A percentile compares a stretch with the other conserved stretches of the same genome.
phyloP scores from a whole-genome alignment of 1,140 invertebrate genomes.

The Gonioctena quinquepunctata region DNA sequence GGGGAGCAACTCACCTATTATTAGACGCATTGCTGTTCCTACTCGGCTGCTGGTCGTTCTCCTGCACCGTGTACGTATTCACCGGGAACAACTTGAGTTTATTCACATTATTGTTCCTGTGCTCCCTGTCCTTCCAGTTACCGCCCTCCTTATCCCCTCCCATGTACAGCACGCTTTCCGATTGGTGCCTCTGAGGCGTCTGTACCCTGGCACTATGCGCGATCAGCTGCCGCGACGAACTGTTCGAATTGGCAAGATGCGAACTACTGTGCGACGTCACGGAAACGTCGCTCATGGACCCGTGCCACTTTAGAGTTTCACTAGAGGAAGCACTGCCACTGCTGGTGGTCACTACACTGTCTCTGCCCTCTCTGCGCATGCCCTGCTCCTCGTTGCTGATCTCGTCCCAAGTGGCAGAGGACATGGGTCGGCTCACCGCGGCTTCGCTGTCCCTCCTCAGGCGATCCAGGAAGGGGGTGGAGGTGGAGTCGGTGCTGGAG shows the following conservation, averaged over 20 bases:
- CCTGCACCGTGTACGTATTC: slow-evolving; percentile 64
- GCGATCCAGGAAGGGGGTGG: slow-evolving; percentile 77
- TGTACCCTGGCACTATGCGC: slow-evolving; percentile 79
- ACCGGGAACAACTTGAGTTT: slow-evolving; percentile 61
- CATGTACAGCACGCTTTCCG: slow-evolving; percentile 77
- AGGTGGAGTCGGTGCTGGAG: slow-evolving; percentile 77
- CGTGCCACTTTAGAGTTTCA: slow-evolving; percentile 83
- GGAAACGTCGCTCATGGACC: slow-evolving; percentile 76
- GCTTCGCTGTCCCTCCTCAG: slow-evolving; percentile 66
- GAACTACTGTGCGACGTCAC: slow-evolving; percentile 61
- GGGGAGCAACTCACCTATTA: slow-evolving; percentile 44
- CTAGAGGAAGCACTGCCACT: slow-evolving; percentile 75
- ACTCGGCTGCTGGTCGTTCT: slow-evolving; percentile 39
- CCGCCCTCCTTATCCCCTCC: slow-evolving; percentile 49
- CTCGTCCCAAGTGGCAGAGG: slow-evolving; percentile 59
- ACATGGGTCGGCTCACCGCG: slow-evolving; percentile 58
- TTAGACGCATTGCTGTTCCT: slow-evolving; percentile 26
- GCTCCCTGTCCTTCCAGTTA: slow-evolving; percentile 48
- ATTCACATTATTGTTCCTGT: slow-evolving; percentile 55
- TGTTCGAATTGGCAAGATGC: slow-evolving; percentile 41
- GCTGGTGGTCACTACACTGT: slow-evolving; percentile 71
- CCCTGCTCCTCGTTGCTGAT: slow-evolving; percentile 52
- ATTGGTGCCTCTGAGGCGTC: slow-evolving; percentile 79
- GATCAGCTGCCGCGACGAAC: slow-evolving; percentile 65
- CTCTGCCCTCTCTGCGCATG: slow-evolving; percentile 59